Conservation (phyloP, 2,888 invertebrate species). For the Thymelicus acteon region DNA sequence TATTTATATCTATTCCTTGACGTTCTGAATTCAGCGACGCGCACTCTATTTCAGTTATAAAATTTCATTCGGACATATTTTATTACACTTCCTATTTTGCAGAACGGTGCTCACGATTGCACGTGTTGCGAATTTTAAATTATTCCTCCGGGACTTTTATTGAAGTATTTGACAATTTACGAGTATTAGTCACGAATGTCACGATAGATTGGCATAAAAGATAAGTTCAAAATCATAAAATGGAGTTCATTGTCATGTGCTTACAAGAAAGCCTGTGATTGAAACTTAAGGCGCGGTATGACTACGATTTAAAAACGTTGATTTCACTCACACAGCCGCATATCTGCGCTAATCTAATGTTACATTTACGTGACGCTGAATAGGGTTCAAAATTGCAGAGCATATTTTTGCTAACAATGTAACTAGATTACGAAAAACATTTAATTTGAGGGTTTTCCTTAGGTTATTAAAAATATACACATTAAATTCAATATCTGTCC, state of each 20-base stretch:
- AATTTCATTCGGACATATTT: conserved; percentile 49
- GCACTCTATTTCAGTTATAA: conserved; percentile 48
- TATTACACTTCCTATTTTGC: conserved; percentile 54
- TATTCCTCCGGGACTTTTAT: conserved; percentile 45
- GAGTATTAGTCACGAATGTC: conserved; percentile 36
- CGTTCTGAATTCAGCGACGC: conserved; percentile 45
- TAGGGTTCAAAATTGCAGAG: too few relatives aligned
- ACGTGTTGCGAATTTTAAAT: conserved; percentile 75
- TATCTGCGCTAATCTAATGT: too few relatives aligned
- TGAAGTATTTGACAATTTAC: conserved; percentile 39
- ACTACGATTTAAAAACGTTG: too few relatives aligned
- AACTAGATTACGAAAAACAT: too few relatives aligned
- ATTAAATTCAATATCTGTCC: too few relatives aligned
- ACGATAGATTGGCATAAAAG: conserved; percentile 34
- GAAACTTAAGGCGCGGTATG: too few relatives aligned
- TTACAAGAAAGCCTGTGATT: too few relatives aligned
- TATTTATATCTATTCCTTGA: conserved; percentile 38
- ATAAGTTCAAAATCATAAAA: conserved; percentile 8
- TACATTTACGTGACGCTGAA: too few relatives aligned
- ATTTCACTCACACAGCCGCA: too few relatives aligned
- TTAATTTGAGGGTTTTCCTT: too few relatives aligned
- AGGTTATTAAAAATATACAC: too few relatives aligned
- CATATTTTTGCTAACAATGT: too few relatives aligned
- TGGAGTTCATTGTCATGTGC: neutral
- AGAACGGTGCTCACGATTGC: conserved; percentile 69